These are phyloP conservation scores for Halcyon malimbica DNA, from an alignment of 2,113 vertebrate genomes.

Conservation along the genomic window DNA sequence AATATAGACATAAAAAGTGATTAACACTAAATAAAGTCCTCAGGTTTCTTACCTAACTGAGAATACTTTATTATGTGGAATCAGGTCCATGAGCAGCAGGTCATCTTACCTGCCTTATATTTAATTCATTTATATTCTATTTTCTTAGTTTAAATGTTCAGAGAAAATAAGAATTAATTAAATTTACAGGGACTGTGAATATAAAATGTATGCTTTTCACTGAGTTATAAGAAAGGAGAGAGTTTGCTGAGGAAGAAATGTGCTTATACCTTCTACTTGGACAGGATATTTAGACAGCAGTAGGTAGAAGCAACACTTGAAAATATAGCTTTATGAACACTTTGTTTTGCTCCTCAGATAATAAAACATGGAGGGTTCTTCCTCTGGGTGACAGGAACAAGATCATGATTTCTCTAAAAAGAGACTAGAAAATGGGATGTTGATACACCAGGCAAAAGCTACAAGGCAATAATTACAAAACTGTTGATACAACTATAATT, in stretches of 20 bases:
- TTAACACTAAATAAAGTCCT: not conserved
- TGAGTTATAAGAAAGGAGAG: not conserved
- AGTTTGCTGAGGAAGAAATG: not conserved
- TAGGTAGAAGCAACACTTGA: not conserved
- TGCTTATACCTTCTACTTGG: not conserved
- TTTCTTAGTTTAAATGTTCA: not conserved
- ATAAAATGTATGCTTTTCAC: not conserved
- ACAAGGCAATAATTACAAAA: constrained; percentile 14
- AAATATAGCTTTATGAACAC: not conserved
- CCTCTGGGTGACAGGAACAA: not conserved
- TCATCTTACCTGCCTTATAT: not conserved
- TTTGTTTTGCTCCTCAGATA: not conserved
- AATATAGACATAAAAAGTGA: not conserved
- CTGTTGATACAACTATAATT: constrained; percentile 18
- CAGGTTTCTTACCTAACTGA: not conserved
- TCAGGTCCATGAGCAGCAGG: not conserved
- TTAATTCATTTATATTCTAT: not conserved
- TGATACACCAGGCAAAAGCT: constrained; percentile 10
- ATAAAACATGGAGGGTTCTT: not conserved
- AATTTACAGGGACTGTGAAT: not conserved
- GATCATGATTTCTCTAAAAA: constrained; percentile 1
- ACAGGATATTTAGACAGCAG: not conserved
- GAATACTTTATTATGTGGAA: not conserved
- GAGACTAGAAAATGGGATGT: not conserved
- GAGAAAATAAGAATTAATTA: not conserved